Evolutionary conservation across 1,140 invertebrate genomes (phyloP), one percentile per base, ranked within the genome.

Genomic region (Schlechtendalia chinensis): DNA sequence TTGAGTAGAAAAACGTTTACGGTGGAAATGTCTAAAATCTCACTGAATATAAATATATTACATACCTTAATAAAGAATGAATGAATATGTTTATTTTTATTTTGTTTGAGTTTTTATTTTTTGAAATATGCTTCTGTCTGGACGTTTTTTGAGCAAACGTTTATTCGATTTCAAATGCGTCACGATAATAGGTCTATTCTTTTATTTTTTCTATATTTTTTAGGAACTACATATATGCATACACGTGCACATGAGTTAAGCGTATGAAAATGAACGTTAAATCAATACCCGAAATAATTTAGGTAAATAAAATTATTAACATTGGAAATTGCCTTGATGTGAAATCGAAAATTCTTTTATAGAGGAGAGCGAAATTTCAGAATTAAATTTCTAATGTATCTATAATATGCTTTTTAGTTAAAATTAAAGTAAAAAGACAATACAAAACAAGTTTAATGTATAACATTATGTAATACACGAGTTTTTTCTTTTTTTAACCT

Each of bases 221-320:
- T n/a, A n/a, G 8, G 3, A 8, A 39, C 32, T 4, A 39, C 32
- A 8, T 39, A 39, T 39, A n/a, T n/a, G n/a, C 8, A 39, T 4
- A 39, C 32, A 8, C 32, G 14, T 4, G 1, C 39, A 32, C 27
- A 19, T 32, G 11, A 45, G 45, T n/a, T 67, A 45, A 2, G 5
- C n/a, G n/a, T n/a, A 39, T n/a, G 17, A 54, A 65, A 65, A 65
- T n/a, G 10, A 22, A 65, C 63, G n/a, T 65, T 5, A 65, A 65
- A 45, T 22, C 19, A 65, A 12, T 10, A 11, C n/a, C n/a, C 3
- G 29, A 29, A 65, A 10, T n/a, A 39, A 17, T 45, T 45, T 22
- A 0, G n/a, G 29, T 39, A 65, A 65, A 39, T 11, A 39, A 39
- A 11, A 65, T 19, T 39, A 65, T 45, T 65, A 19, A 65, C 11